These are phyloP conservation scores for Magallana nippona DNA, from an alignment of 2,888 invertebrate species.

Conservation along the genomic window DNA sequence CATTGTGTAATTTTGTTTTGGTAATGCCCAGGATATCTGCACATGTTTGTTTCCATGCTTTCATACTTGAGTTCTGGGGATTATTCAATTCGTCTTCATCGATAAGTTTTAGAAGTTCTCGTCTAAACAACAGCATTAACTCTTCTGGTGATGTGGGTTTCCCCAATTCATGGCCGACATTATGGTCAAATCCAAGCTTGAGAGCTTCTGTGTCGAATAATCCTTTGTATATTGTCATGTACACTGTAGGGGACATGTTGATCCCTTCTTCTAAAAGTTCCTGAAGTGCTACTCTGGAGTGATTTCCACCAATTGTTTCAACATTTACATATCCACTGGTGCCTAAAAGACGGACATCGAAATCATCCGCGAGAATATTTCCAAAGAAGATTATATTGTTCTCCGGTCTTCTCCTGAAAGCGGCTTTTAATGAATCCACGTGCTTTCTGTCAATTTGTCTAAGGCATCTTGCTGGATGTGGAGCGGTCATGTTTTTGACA, in stretches of 20 bases:
- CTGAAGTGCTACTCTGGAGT: slow-evolving; percentile 30
- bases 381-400: background rate
- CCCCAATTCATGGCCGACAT: background rate
- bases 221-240: background rate
- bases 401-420: background rate
- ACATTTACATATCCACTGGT: background rate
- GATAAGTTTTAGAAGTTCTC: background rate
- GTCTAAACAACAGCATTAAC: background rate
- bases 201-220: slow-evolving; percentile 16
- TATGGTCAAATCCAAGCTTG: slow-evolving; percentile 35
- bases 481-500: background rate
- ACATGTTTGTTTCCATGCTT: background rate
- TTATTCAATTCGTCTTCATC: background rate
- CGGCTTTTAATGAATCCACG: background rate
- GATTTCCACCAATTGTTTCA: slow-evolving; percentile 39
- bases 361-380: background rate
- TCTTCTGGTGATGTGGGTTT: slow-evolving; percentile 27
- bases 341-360: background rate
- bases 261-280: slow-evolving; percentile 33
- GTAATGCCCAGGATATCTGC: background rate
- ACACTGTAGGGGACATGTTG: background rate
- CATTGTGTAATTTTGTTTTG: slow-evolving; percentile 15
- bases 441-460: slow-evolving; percentile 6
- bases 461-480: background rate
- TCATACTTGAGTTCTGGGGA: background rate